Evolutionary conservation across 2,797 vertebrate genomes (phyloP), one percentile per base, ranked within the genome.

Genomic region (Melanogrammus aeglefinus): DNA sequence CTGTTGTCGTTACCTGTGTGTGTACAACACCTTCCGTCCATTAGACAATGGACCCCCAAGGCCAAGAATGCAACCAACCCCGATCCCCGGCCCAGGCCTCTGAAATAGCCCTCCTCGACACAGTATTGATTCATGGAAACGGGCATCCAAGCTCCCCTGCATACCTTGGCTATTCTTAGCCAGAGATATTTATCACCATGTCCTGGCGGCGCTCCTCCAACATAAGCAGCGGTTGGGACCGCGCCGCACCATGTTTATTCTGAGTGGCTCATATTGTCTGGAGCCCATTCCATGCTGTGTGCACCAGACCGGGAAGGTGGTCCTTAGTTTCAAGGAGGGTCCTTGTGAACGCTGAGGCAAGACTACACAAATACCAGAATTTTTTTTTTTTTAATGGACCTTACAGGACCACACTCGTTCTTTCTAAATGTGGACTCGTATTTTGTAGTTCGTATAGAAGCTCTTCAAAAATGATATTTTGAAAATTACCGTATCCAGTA

Each of bases 141-240:
- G 1, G 74, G 44, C 35, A 76, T 80, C 36, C 75, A 80, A 57
- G 78, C 38, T 71, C 79, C 63, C 47, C 71, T 76, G 18, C 79
- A 89, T 80, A 82, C 77, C 6, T 75, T 5, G 0, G 71, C 79
- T 89, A 88, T 90, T 90, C 82, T 88, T 80, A 86, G 86, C 88
- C 10, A 38, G 18, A 47, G 80, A 76, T 86, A 86, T 91, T 90
- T 87, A 88, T 81, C 83, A 74, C 84, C 70, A 8, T 81, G 80
- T 82, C 85, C 84, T 82, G 83, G 77, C 77, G 73, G 72, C 85
- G 78, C 72, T 35, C 51, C 78, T 85, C 85, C 83, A 89, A 77
- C 76, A 66, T 84, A 87, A 86, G 80, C 86, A 88, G 79, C 76
- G 80, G 57, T 74, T 63, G 14, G 14, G 63, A 41, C 39, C 38